Evolutionary conservation across 1,140 invertebrate genomes (phyloP), one percentile per base, ranked within the genome.

Genomic region (Phenacoccus solenopsis): DNA sequence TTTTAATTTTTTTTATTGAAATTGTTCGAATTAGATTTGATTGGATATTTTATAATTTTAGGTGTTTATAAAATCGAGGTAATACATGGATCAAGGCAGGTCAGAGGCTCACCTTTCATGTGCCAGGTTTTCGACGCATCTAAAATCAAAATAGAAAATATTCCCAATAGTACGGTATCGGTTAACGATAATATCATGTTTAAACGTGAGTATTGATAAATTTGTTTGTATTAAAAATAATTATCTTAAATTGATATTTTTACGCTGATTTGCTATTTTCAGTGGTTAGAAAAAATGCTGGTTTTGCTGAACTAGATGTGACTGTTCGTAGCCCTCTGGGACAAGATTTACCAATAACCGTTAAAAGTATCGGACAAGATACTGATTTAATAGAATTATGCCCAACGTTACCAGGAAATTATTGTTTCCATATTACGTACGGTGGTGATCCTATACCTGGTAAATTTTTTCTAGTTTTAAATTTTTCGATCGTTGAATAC

Each of bases 41-140:
- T n/a, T n/a, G n/a, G n/a, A n/a, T n/a, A n/a, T n/a, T n/a, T n/a
- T n/a, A n/a, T n/a, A n/a, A n/a, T 74, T 76, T 70, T 75, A 86
- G 89, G 90, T 28, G 82, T 83, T 1, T 89, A 91, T 75, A 87
- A 85, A 74, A 87, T 93, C 72, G 89, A 98, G 78, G 94, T 98
- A 1, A 82, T 96, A 13, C 95, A 96, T 78, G 88, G 91, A 72
- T 91, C 93, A 0, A 92, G 94, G 76, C 87, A 90, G 20, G 86
- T 99, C 21, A 84, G 88, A n/a, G 95, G 96, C 21, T 98, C 94
- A 73, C 97, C 97, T 20, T 99, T 95, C 80, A 90, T 86, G 71
- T 97, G 96, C 76, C 93, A 98, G 79, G 91, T 94, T 0, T 97
- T 93, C 77, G 95, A 99, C 80, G 85, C 93, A 12, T 86, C 85